Evolutionary conservation across 2,113 vertebrate genomes (phyloP).

Genomic region (Tympanuchus pallidicinctus): DNA sequence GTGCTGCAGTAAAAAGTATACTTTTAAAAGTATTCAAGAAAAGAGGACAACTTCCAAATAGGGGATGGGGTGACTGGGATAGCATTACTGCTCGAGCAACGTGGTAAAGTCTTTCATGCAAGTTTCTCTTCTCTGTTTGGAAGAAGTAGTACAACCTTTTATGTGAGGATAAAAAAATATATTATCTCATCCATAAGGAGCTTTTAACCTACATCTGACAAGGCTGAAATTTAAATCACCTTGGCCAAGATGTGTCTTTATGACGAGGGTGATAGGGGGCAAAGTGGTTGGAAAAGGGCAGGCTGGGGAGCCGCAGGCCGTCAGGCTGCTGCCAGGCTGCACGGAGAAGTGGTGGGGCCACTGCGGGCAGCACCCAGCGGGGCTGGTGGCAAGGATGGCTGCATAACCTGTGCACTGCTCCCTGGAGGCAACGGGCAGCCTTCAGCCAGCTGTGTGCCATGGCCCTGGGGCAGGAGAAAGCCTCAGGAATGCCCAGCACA

Average conservation of each 20-base stretch:
- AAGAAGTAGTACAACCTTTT: not conserved
- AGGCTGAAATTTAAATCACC: not conserved
- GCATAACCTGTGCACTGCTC: no score
- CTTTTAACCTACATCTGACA: not conserved
- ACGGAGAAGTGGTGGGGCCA: no score
- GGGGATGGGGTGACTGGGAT: accelerated
- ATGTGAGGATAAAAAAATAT: not conserved
- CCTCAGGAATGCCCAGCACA: not conserved
- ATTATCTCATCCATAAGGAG: not conserved
- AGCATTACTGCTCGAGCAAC: no score
- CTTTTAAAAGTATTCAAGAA: not conserved
- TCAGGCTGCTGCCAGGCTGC: not conserved
- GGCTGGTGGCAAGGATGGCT: no score
- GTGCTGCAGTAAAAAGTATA: no score
- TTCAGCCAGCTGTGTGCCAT: no score
- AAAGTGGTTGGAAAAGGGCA: not conserved
- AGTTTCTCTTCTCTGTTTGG: not conserved
- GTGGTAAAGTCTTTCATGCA: accelerated
- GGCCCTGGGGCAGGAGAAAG: no score
- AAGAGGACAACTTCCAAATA: not conserved
- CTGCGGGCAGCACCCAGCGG: no score
- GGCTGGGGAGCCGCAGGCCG: accelerated
- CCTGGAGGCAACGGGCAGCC: no score
- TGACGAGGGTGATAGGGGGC: accelerated
- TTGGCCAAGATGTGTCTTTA: not conserved